Conservation (phyloP, 1,140 invertebrate species). For the Papilio polytes region DNA sequence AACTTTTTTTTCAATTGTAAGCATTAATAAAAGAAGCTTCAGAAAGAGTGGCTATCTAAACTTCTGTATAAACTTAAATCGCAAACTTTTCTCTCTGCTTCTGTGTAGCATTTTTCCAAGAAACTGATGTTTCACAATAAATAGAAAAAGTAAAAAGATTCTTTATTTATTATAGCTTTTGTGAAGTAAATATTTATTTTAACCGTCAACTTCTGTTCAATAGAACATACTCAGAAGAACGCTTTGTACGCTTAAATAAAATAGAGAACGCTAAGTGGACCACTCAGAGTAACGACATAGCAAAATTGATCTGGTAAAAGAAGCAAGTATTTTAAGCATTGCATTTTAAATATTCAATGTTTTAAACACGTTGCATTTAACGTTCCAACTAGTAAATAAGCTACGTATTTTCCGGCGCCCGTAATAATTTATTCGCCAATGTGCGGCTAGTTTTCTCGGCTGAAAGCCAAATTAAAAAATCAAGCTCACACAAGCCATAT, state of each 20-base stretch:
- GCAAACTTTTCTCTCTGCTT: constrained; percentile 26
- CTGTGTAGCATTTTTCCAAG: constrained; percentile 23
- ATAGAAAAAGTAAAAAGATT: neutral
- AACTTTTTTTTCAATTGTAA: neutral
- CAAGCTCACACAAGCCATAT: constrained; percentile 4
- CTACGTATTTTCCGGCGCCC: constrained; percentile 32
- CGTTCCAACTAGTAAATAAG: constrained; percentile 37
- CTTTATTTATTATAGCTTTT: neutral
- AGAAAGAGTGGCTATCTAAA: constrained; percentile 28
- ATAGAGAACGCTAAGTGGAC: neutral
- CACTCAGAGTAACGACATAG: neutral
- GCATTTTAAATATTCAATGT: constrained; percentile 36
- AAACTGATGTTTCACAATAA: constrained; percentile 14
- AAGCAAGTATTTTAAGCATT: constrained; percentile 11
- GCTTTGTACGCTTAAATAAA: neutral
- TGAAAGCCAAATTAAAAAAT: constrained; percentile 31
- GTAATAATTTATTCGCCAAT: constrained; percentile 19
- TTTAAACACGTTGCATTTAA: constrained; percentile 35
- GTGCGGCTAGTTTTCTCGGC: constrained; percentile 28
- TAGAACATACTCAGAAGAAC: neutral
- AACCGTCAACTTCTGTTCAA: neutral
- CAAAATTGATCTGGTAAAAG: constrained; percentile 18
- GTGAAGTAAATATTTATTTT: neutral
- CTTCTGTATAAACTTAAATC: constrained; percentile 30
- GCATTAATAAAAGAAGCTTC: constrained; percentile 14